These are phyloP conservation scores for Sthenelais limicola DNA, from an alignment of 2,888 invertebrate genomes.

Conservation along the genomic window DNA sequence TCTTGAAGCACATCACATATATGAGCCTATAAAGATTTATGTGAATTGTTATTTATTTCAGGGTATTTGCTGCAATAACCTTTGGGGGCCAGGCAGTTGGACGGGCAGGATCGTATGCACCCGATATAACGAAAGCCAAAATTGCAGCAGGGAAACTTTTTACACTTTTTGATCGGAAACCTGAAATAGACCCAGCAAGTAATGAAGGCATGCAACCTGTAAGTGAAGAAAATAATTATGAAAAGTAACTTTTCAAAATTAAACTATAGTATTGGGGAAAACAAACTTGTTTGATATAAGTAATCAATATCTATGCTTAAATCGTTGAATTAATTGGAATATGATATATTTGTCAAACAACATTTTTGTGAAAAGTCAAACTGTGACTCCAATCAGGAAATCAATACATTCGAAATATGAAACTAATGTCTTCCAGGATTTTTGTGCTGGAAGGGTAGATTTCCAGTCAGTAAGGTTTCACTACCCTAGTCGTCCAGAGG, in stretches of 20 bases:
- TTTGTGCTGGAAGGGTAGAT: conserved; percentile 68
- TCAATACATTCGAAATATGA: too few relatives aligned
- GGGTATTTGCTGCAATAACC: conserved; percentile 63
- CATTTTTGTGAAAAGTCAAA: too few relatives aligned
- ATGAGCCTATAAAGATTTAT: background rate
- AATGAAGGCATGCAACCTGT: conserved; percentile 53
- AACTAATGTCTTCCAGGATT: conserved; percentile 37
- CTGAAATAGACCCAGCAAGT: conserved; percentile 58
- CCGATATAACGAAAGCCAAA: conserved; percentile 63
- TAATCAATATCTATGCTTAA: background rate
- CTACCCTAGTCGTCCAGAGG: conserved; percentile 73
- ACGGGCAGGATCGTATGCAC: conserved; percentile 56
- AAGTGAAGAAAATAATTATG: too few relatives aligned
- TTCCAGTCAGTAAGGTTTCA: conserved; percentile 71
- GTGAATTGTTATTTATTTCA: conserved; percentile 48
- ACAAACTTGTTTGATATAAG: background rate
- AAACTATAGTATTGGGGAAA: too few relatives aligned
- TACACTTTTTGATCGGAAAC: conserved; percentile 57
- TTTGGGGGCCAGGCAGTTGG: conserved; percentile 65
- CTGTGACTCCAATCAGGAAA: too few relatives aligned
- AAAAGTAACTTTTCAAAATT: too few relatives aligned
- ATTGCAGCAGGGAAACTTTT: conserved; percentile 61
- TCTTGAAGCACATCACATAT: background rate
- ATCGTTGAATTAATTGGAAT: background rate
- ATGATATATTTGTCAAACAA: too few relatives aligned